These are phyloP conservation scores for Lamellibrachia columna DNA, from an alignment of 2,888 invertebrate genomes.

Conservation along the genomic window DNA sequence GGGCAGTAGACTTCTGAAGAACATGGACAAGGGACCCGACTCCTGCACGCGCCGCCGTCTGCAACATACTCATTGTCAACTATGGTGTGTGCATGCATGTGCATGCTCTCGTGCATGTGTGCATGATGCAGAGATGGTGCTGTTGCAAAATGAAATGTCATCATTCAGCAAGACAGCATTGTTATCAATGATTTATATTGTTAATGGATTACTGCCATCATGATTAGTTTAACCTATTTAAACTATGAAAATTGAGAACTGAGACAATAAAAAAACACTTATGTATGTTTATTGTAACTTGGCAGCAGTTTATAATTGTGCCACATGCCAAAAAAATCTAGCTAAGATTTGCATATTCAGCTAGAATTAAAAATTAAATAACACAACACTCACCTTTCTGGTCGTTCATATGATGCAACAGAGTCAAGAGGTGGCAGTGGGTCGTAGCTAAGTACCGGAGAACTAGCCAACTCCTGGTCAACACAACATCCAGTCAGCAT, in stretches of 20 bases:
- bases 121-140: not conserved
- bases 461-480: constrained; percentile 69
- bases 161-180: too few relatives aligned
- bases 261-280: too few relatives aligned
- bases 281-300: too few relatives aligned
- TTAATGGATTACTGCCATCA: too few relatives aligned
- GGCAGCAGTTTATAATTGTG: too few relatives aligned
- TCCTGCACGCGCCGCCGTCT: constrained; percentile 56
- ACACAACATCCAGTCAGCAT: not conserved
- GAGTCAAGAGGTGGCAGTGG: constrained; percentile 82
- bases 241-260: too few relatives aligned
- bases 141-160: too few relatives aligned
- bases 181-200: too few relatives aligned
- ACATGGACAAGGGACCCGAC: constrained; percentile 68
- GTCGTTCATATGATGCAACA: constrained; percentile 75
- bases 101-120: not conserved
- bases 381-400: constrained; percentile 57
- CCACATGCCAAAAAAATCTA: too few relatives aligned
- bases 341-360: not conserved
- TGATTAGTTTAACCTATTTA: too few relatives aligned
- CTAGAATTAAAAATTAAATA: not conserved
- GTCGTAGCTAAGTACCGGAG: constrained; percentile 79
- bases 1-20: constrained; percentile 79
- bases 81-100: not conserved
- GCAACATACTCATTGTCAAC: constrained; percentile 31